Evolutionary conservation across 2,888 invertebrate genomes (phyloP).

Genomic region (Hydrotaea cyrtoneurina): DNA sequence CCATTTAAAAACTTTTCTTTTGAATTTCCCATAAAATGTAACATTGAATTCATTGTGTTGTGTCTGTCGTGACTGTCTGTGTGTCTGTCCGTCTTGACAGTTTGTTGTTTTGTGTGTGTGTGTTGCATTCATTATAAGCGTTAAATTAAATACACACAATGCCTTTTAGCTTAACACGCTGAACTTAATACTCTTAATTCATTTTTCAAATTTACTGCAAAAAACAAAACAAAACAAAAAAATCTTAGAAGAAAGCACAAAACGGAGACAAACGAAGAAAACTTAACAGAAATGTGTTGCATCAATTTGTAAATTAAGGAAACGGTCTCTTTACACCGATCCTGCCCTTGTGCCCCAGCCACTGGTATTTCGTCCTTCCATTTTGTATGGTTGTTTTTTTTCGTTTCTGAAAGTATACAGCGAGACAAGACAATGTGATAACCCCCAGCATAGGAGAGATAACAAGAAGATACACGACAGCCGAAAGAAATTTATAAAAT

Average conservation of each 20-base stretch:
- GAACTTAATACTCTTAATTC: conserved; percentile 54
- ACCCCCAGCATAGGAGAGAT: conserved; percentile 20
- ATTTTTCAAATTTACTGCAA: conserved; percentile 54
- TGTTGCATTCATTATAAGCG: conserved; percentile 25
- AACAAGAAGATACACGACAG: conserved; percentile 41
- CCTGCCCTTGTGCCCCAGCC: neutral
- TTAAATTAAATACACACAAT: conserved; percentile 33
- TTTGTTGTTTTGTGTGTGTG: neutral
- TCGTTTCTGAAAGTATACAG: too few species aligned
- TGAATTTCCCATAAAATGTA: neutral
- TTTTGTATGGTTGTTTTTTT: too few species aligned
- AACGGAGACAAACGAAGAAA: conserved; percentile 7
- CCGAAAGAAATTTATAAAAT: conserved; percentile 44
- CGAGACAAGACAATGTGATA: conserved; percentile 31
- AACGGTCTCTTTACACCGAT: neutral
- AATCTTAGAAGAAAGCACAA: neutral
- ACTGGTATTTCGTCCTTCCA: neutral
- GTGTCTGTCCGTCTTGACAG: neutral
- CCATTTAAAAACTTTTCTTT: conserved; percentile 16
- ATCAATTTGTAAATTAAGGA: conserved; percentile 64
- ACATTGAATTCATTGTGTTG: neutral
- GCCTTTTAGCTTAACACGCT: conserved; percentile 26
- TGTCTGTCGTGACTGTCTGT: neutral
- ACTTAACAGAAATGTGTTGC: conserved; percentile 48
- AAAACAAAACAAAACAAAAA: neutral